phyloP scores from a whole-genome alignment of 35 echinoderm and acorn worm species.

The Ptychodera flava region DNA sequence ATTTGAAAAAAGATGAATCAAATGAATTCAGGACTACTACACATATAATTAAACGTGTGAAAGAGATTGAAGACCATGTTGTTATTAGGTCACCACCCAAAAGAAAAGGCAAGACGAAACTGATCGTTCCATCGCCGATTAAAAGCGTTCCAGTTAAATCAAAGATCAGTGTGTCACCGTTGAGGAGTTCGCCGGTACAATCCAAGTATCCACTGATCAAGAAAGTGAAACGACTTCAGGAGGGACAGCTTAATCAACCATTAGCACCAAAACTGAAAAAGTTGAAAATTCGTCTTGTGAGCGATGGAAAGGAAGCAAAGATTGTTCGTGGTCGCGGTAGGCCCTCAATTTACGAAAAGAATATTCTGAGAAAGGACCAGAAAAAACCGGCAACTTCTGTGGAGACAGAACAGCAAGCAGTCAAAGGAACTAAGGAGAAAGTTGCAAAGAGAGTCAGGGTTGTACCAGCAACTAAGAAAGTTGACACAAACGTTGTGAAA shows the following conservation, averaged over 20 bases:
- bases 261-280: background rate
- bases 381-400: background rate
- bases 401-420: background rate
- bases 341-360: background rate
- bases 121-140: conserved; percentile 11
- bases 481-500: conserved; percentile 6
- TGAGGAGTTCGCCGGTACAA: background rate
- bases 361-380: background rate
- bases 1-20: conserved; percentile 46
- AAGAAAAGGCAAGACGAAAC: conserved; percentile 28
- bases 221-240: background rate
- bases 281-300: background rate
- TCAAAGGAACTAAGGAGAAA: background rate
- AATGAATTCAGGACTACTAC: conserved; percentile 22
- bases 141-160: conserved; percentile 7
- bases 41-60: conserved; percentile 7
- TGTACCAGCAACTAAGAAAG: background rate
- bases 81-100: background rate
- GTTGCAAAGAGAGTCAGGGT: background rate
- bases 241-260: background rate
- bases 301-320: background rate
- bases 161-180: background rate
- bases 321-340: background rate
- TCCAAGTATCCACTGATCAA: background rate
- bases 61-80: background rate